Evolutionary conservation across 2,797 vertebrate genomes (phyloP).

Genomic region (Chelonia mydas): DNA sequence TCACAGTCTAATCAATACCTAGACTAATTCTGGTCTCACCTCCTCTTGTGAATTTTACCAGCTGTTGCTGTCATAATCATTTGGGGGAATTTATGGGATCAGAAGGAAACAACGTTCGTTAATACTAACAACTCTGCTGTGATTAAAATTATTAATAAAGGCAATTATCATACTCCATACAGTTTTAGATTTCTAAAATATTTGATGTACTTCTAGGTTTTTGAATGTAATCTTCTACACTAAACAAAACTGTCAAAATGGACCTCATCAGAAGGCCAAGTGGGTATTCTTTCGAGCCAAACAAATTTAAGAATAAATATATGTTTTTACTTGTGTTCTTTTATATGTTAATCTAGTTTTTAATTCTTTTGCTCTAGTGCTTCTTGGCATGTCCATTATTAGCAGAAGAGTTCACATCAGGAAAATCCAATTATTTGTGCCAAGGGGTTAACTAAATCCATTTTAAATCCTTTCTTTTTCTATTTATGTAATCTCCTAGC

Average conservation of each 20-base stretch:
- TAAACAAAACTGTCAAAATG: not conserved
- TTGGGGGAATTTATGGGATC: not conserved
- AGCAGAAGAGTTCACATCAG: not conserved
- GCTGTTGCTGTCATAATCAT: not conserved
- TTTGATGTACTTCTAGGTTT: not conserved
- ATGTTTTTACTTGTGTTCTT: not conserved
- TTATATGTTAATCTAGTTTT: conserved; percentile 6
- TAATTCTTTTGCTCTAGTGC: conserved; percentile 12
- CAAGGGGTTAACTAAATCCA: conserved; percentile 28
- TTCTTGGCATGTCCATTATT: not conserved
- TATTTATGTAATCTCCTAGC: not conserved
- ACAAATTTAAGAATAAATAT: conserved; percentile 1
- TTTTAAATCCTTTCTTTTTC: conserved; percentile 6
- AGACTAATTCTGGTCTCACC: not conserved
- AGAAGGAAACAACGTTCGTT: not conserved
- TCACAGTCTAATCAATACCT: not conserved
- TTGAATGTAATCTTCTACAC: conserved; percentile 12
- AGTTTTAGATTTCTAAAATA: conserved; percentile 3
- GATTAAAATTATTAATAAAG: not conserved
- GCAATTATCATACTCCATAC: not conserved
- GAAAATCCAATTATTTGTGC: conserved; percentile 48
- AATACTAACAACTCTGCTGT: not conserved
- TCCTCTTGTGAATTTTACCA: not conserved
- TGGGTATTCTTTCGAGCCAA: not conserved
- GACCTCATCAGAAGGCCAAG: not conserved